These are phyloP conservation scores for Pogonognathellus flavescens DNA, from an alignment of 1,140 invertebrate genomes.

Conservation along the genomic window DNA sequence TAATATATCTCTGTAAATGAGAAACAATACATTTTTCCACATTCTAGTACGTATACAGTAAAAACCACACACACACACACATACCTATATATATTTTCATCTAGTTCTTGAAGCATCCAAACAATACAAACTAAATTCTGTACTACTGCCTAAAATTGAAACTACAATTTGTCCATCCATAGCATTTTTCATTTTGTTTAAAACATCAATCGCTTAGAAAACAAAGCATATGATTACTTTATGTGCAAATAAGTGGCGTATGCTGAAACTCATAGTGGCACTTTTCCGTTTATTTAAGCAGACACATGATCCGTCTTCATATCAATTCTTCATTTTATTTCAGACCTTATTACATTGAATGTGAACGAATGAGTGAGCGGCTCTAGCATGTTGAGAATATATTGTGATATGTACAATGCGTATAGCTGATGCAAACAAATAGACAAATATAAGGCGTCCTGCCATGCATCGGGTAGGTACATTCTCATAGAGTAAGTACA, in stretches of 20 bases:
- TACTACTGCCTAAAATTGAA: too few species aligned
- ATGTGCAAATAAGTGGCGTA: background rate
- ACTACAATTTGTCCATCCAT: too few species aligned
- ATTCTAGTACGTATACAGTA: too few species aligned
- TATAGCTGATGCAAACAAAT: background rate
- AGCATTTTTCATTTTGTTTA: too few species aligned
- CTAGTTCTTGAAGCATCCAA: too few species aligned
- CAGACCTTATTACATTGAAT: slow-evolving; percentile 11
- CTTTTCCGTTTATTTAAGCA: slow-evolving; percentile 21
- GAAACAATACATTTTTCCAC: too few species aligned
- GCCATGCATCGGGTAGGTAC: background rate
- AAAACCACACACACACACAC: too few species aligned
- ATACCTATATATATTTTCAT: too few species aligned
- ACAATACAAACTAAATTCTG: too few species aligned
- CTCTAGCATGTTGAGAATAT: background rate
- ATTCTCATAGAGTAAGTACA: background rate
- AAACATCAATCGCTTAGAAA: background rate
- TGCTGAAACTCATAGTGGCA: slow-evolving; percentile 28
- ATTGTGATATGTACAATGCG: background rate
- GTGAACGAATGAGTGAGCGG: slow-evolving; percentile 13
- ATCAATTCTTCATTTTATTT: slow-evolving; percentile 48
- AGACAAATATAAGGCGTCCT: background rate
- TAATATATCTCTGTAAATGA: too few species aligned
- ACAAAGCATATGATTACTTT: slow-evolving; percentile 4
- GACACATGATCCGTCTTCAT: slow-evolving; percentile 43